Evolutionary conservation across 2,888 invertebrate genomes (phyloP), one percentile per base, ranked within the genome.

Genomic region (Bruchidius siliquastri): DNA sequence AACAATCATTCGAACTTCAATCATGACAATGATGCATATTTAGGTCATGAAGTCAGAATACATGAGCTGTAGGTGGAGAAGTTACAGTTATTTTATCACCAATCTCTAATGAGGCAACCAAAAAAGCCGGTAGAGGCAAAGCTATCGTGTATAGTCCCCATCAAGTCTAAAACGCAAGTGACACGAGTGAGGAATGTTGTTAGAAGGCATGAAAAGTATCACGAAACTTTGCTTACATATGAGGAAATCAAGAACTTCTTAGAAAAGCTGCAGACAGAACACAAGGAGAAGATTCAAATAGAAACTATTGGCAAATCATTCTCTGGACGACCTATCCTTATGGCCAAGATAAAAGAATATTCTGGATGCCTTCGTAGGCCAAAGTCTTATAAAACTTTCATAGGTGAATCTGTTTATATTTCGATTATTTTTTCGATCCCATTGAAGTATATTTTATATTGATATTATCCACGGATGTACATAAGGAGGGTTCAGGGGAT

Each of bases 211-310:
- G 78, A 81, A 73, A 72, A 75, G 68, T 81, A 77, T 74, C 80
- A 81, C 72, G 77, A 81, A 49, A 76, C 79, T 72, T 80, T 80
- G 71, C 69, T 82, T 13, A 77, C 49, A 70, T 81, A 80, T 71
- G 73, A 77, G 8, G 76, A 80, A 74, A 81, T 82, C 18, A 69
- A 74, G 22, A 74, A 75, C 0, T 81, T 77, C 74, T 74, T 81
- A 26, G 21, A 69, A 0, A 79, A 77, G 72, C 74, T 79, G 67
- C 72, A 77, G 22, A 75, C 75, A 22, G 71, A 77, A 18, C 76
- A 74, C 71, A 74, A 77, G 2, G 21, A 74, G 22, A 76, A 71
- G 30, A 66, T 79, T 8, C 73, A 78, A 66, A 18, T 79, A 21
- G 69, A 76, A 26, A 70, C 73, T 6, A 75, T 81, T 18, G 80